These are phyloP conservation scores for Euphonia xanthogaster DNA, from an alignment of 2,797 vertebrate genomes.

Conservation along the genomic window DNA sequence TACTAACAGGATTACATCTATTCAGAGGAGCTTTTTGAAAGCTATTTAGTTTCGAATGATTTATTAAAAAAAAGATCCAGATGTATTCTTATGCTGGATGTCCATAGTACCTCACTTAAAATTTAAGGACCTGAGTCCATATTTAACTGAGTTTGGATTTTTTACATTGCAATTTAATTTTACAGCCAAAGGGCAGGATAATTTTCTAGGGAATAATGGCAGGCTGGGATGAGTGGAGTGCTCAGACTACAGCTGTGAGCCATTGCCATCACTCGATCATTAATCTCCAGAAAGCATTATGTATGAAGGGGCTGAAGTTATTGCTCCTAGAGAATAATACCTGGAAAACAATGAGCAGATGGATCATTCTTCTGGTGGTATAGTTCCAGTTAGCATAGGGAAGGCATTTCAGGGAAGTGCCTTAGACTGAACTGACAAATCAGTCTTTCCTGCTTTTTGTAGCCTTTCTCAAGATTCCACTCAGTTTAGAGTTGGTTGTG, in stretches of 20 bases:
- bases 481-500: neutral
- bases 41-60: neutral
- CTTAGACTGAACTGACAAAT: neutral
- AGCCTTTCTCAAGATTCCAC: neutral
- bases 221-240: neutral
- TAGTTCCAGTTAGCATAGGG: neutral
- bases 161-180: slow-evolving; percentile 2
- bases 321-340: neutral
- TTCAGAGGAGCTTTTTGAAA: neutral
- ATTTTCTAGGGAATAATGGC: slow-evolving; percentile 15
- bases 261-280: slow-evolving; percentile 9
- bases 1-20: neutral
- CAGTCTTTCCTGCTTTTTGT: neutral
- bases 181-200: slow-evolving; percentile 1
- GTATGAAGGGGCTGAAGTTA: neutral
- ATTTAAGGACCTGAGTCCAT: neutral
- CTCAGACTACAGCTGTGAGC: neutral
- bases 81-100: neutral
- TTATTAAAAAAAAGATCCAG: neutral
- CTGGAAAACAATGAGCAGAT: neutral
- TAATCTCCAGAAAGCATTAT: slow-evolving; percentile 9
- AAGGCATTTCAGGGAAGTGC: neutral
- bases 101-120: neutral
- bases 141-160: neutral
- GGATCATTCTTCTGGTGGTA: neutral